Evolutionary conservation across 92 coral and sea anemone genomes (phyloP), one percentile per base, ranked within the genome.

Genomic region (Porites divaricata): DNA sequence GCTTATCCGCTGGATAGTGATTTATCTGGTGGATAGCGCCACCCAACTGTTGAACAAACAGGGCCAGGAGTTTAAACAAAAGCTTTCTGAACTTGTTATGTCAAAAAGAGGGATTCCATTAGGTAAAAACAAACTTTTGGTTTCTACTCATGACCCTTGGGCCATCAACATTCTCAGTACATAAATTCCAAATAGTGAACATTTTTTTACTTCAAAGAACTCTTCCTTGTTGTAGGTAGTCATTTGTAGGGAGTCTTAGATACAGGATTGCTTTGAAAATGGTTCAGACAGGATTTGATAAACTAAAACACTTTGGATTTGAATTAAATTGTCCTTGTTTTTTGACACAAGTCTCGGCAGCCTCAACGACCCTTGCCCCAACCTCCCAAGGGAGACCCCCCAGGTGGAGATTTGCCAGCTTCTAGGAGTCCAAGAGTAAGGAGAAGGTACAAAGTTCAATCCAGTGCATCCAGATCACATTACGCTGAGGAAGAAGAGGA

Each of bases 401-500:
- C 83, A 67, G 61, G 68, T 53, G 78, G 63, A 0, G 91, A 83
- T 24, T 89, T 73, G 45, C 95, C 91, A 2, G 72, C 87, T 14
- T 94, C 98, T 19, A 94, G 83, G 61, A 94, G 98, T 74, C 98
- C 98, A 12, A 87, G 94, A 54, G 88, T 94, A 12, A 88, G 98
- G n/a, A 87, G 98, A 20, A 84, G 95, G 22, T 94, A 94, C 85
- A 94, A 94, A 63, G 93, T 94, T 26, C 67, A 88, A 48, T 66
- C 89, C 72, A 85, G 89, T 51, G 80, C 88, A 26, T 75, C 91
- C 61, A 87, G 87, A 23, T 81, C 95, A 62, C 95, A 86, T 20
- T 74, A 92, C 59, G 83, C 84, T 0, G 95, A 89, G 54, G 95
- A 91, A 15, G 93, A 89, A 16, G 96, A 91, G 24, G 96, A 85